Evolutionary conservation across 1,140 invertebrate genomes (phyloP), one percentile per base, ranked within the genome.

Genomic region (Daktulosphaira vitifoliae): DNA sequence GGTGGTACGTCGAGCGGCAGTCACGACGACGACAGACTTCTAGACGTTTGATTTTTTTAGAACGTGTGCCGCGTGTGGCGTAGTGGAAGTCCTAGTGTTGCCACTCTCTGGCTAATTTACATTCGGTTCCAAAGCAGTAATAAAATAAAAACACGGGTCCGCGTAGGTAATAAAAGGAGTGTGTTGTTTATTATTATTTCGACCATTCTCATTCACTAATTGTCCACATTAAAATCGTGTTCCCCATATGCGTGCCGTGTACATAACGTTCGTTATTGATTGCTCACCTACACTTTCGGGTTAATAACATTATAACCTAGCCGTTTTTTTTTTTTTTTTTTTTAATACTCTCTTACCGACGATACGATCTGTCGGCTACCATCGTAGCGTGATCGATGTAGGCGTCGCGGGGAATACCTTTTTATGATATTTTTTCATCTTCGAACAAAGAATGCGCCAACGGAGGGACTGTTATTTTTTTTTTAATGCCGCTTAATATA

Each of bases 351-450:
- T 62, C 56, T 18, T 39, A 29, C 23, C 29, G 29, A 33, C 38
- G 54, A 59, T 59, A 59, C 54, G 42, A 62, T 48, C 56, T 46
- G 42, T 46, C 42, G 56, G 25, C 56, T 62, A 48, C 56, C 56
- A 48, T 46, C 25, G 42, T 20, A 9, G 42, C 11, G 29, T 33
- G 29, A 33, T 33, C 29, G 16, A 48, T 25, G 56, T 62, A 16
- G 56, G 56, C 56, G 42, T 62, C 25, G 42, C 18, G 16, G 18
- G 18, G 5, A 33, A 5, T 33, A 33, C 11, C 29, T 33, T 33
- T 5, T 33, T 33, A 6, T 33, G 5, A 11, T 33, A 20, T 62
- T 48, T 48, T 59, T 22, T 53, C 37, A 7, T 22, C 9, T 13
- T 7, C 18, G 39, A 13, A 44, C 38, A 5, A 46, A 29, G 25